Evolutionary conservation across 1,140 invertebrate genomes (phyloP).

Genomic region (Spodoptera frugiperda): DNA sequence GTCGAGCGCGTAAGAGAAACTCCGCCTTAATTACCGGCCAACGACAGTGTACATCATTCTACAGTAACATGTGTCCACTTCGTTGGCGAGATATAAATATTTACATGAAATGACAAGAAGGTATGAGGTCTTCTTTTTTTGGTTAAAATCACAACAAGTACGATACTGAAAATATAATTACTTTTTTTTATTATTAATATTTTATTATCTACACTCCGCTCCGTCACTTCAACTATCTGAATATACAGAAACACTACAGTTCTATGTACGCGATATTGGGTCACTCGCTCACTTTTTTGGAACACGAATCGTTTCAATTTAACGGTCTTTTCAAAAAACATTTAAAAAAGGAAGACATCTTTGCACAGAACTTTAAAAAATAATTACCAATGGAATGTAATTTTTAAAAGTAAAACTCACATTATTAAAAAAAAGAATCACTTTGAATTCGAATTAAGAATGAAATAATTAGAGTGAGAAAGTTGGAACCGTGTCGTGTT

Average conservation of each 20-base stretch:
- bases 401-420: no score
- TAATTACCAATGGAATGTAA: no score
- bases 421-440: no score
- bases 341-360: no score
- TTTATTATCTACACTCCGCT: slow-evolving; percentile 71
- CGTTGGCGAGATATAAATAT: slow-evolving; percentile 59
- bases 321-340: slow-evolving; percentile 5
- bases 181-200: slow-evolving; percentile 40
- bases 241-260: slow-evolving; percentile 32
- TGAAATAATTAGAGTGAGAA: no score
- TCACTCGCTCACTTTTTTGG: slow-evolving; percentile 31
- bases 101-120: slow-evolving; percentile 74
- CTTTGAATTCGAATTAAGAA: no score
- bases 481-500: no score
- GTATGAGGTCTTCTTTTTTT: slow-evolving; percentile 72
- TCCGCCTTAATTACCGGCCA: slow-evolving; percentile 16
- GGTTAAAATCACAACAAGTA: slow-evolving; percentile 82
- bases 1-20: slow-evolving; percentile 40
- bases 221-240: slow-evolving; percentile 49
- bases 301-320: slow-evolving; percentile 25
- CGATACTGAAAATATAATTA: slow-evolving; percentile 76
- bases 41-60: slow-evolving; percentile 42
- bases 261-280: slow-evolving; percentile 25
- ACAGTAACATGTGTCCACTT: slow-evolving; percentile 30
- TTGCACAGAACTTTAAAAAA: no score